These are phyloP conservation scores for human (Homo sapiens) DNA, from an alignment of 2,113 vertebrate species.

Conservation along the genomic window GRCh38 chr16:74256001-74256500, in stretches of 20 bases:
- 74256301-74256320: background rate
- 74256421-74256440: too few relatives aligned
- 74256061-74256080: conserved; percentile 58
- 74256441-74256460: too few relatives aligned
- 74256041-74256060: conserved; percentile 58
- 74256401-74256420: too few relatives aligned
- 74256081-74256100: conserved; percentile 62
- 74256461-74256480: too few relatives aligned
- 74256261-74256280: background rate
- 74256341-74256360: too few relatives aligned
- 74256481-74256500: too few relatives aligned
- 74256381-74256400: too few relatives aligned
- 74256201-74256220: conserved; percentile 52
- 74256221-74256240: background rate
- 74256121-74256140: conserved; percentile 51
- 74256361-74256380: too few relatives aligned
- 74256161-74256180: conserved; percentile 54
- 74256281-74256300: conserved; percentile 6
- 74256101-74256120: conserved; percentile 54
- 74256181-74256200: conserved; percentile 53
- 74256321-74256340: background rate
- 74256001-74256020: background rate
- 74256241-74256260: conserved; percentile 34
- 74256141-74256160: conserved; percentile 41
- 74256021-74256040: conserved; percentile 52